These are phyloP conservation scores for Ranitomeya variabilis DNA, from an alignment of 2,113 vertebrate species.

Conservation along the genomic window DNA sequence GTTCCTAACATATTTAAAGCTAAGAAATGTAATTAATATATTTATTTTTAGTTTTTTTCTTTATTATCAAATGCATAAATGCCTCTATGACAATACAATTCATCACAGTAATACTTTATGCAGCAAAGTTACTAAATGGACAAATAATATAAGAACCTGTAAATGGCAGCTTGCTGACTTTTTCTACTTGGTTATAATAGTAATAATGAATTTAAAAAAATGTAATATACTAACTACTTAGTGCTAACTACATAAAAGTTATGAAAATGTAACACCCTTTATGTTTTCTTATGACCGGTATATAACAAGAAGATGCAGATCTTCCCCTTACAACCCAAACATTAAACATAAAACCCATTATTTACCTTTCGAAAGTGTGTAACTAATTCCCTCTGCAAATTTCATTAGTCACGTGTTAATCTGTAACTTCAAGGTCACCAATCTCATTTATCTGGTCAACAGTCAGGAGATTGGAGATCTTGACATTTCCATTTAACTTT, in stretches of 20 bases:
- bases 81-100: too few relatives aligned
- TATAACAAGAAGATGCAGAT: not conserved
- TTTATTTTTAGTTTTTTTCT: too few relatives aligned
- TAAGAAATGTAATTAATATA: too few relatives aligned
- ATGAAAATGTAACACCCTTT: too few relatives aligned
- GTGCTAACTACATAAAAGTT: too few relatives aligned
- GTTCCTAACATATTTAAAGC: too few relatives aligned
- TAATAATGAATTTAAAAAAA: too few relatives aligned
- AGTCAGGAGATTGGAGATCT: slow-evolving; percentile 5
- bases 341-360: not conserved
- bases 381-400: slow-evolving; percentile 9
- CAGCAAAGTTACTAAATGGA: too few relatives aligned
- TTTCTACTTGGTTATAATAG: not conserved
- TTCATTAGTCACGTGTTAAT: slow-evolving; percentile 18
- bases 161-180: not conserved
- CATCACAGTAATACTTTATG: too few relatives aligned
- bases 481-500: slow-evolving; percentile 25
- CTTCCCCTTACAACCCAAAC: not conserved
- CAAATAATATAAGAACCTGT: not conserved
- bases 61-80: too few relatives aligned
- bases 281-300: not conserved
- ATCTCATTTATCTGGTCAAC: slow-evolving; percentile 38
- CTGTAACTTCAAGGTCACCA: slow-evolving; percentile 27
- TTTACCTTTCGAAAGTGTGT: not conserved
- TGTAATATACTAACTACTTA: too few relatives aligned